Base-by-base conservation (phyloP, 1,140 invertebrate species). In the Tachypleus tridentatus region DNA sequence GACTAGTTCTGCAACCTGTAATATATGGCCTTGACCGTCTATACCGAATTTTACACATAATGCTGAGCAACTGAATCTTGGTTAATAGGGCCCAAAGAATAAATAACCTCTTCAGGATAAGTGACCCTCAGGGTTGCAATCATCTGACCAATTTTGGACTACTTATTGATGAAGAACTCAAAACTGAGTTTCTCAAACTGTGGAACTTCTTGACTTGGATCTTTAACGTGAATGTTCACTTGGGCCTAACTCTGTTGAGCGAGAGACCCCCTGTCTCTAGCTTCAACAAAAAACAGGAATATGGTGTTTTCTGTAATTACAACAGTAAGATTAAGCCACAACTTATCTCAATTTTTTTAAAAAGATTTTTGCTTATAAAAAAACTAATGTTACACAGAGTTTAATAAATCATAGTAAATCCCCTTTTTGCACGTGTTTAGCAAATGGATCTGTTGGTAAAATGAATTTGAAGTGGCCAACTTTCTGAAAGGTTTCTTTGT, bases 221-320 rank as follows among this genome's bases (percentile, higher is more conserved):
- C 81, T 79, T 90, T 87, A 62, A 93, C 82, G 70, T 85, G 82
- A 63, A 94, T 82, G 67, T 86, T 85, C 29, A 94, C 83, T 10
- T 91, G 86, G 3, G 91, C 86, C 70, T 91, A 86, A 52, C 84
- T 82, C 76, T 91, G 83, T 70, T 84, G 80, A 48, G 82, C 74
- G 5, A 84, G 84, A 49, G 79, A 78, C 29, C 91, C 89, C 70
- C 81, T 81, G 77, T 97, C 92, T 63, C 82, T 83, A 4, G 89
- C 93, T 62, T 88, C 83, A 49, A 96, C 85, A 78, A 95, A 96
- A 72, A 95, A 86, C 79, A 94, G 90, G 74, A 89, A 88, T 9
- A 87, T 80, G 78, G 89, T 82, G 70, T 86, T 86, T 74, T 85
- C 88, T 90, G 77, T 63, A 80, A 80, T 60, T 29, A 29, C 29